These are phyloP conservation scores for Acrobasis repandana DNA, from an alignment of 2,888 invertebrate genomes.

Conservation along the genomic window DNA sequence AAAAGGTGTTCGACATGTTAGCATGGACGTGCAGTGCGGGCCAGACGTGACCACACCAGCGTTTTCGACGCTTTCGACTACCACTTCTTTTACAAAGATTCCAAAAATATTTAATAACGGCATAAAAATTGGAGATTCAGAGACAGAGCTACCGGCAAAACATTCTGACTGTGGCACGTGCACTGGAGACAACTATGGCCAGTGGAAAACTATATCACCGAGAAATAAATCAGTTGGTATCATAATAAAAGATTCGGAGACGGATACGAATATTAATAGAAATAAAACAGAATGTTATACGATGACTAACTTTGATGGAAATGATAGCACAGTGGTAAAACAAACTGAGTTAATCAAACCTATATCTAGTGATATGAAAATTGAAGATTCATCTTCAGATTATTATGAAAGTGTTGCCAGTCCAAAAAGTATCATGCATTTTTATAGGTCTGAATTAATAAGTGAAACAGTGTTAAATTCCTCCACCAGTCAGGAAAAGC, in stretches of 20 bases:
- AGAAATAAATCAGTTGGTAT: conserved; percentile 48
- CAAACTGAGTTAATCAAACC: conserved; percentile 44
- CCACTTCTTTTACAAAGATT: conserved; percentile 50
- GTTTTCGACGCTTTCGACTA: conserved; percentile 47
- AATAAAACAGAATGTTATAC: conserved; percentile 35
- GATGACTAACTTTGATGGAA: conserved; percentile 31
- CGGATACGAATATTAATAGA: conserved; percentile 35
- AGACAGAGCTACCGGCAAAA: conserved; percentile 31
- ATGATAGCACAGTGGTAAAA: conserved; percentile 25
- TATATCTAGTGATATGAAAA: conserved; percentile 41
- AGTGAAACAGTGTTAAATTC: conserved; percentile 38
- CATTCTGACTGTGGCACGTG: conserved; percentile 48
- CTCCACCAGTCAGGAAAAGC: conserved; percentile 33
- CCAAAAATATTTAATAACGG: conserved; percentile 47
- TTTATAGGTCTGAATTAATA: conserved; percentile 32
- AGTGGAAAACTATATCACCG: conserved; percentile 38
- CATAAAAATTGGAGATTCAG: conserved; percentile 52
- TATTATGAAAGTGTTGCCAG: conserved; percentile 35
- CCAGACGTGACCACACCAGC: conserved; percentile 49
- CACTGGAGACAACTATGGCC: conserved; percentile 35
- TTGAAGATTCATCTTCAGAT: conserved; percentile 45
- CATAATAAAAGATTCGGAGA: conserved; percentile 53
- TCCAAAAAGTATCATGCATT: conserved; percentile 29
- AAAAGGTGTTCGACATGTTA: conserved; percentile 68
- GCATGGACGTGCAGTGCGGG: conserved; percentile 71